Base-by-base conservation (phyloP, 1,140 invertebrate species). In the Wiebesia pumilae region DNA sequence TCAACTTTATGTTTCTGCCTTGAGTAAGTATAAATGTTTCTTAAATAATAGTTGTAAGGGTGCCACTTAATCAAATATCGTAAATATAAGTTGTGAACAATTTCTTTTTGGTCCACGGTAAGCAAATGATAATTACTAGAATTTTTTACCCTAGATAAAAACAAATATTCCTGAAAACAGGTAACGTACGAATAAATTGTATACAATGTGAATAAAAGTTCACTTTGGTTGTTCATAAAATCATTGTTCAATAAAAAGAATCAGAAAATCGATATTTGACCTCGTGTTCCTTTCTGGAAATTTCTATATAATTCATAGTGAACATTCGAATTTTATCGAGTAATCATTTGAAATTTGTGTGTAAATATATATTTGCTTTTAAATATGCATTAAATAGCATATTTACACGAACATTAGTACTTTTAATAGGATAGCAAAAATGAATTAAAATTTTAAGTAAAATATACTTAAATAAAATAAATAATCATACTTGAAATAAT, bases 301-400 rank as follows among this genome's bases (percentile, higher is more conserved):
- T 0, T 51, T 30, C 40, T 43, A 40, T 62, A 0, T 51, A 78
- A 62, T 43, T 78, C 0, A 30, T 80, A 54, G 30, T 77, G 58
- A 84, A 75, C 83, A 87, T 87, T 87, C 87, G 87, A 87, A 85
- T 87, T 87, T 87, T 85, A 87, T 87, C 83, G 87, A 85, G 83
- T 62, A 85, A 80, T 43, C 27, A 62, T 78, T 62, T 77, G 54
- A 71, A 81, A 43, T 47, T 47, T 69, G 7, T 35, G 71, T 47
- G 9, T 33, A 30, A 71, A 47, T 35, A 69, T 27, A 30, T 47
- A 47, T 69, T 7, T 81, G n/a, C 43, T 51, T 14, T 71, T 33
- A 19, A 27, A 43, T 67, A 30, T 38, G 2, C 27, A 62, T 62
- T 3, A 10, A 27, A 27, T 7, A 62, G 3, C 4, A 27, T 27